Conservation (phyloP, 1,140 invertebrate genomes). For the Meloidogyne hapla region DNA sequence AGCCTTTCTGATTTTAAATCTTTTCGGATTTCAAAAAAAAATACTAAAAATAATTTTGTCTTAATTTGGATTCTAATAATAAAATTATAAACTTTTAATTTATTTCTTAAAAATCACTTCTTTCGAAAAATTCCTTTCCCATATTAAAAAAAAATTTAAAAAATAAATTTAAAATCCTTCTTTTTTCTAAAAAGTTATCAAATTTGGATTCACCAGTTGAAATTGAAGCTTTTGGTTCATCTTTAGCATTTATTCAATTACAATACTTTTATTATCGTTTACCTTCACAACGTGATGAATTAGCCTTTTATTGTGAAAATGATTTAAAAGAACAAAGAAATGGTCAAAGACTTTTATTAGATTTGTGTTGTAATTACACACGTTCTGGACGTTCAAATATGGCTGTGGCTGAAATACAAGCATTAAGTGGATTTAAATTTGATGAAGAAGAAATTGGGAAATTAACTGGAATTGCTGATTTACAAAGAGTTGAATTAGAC, state of each 20-base stretch:
- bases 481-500: slow-evolving; percentile 61
- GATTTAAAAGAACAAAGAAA: slow-evolving; percentile 55
- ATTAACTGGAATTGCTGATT: slow-evolving; percentile 56
- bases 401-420: slow-evolving; percentile 58
- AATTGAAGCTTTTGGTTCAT: slow-evolving; percentile 51
- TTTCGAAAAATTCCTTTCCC: too few species aligned
- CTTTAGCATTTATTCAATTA: slow-evolving; percentile 60
- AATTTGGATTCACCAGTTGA: slow-evolving; percentile 53
- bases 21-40: too few species aligned
- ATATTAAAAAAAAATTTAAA: too few species aligned
- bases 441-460: slow-evolving; percentile 49
- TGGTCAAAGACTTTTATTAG: slow-evolving; percentile 58
- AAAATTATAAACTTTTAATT: too few species aligned
- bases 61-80: too few species aligned
- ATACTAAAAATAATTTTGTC: too few species aligned
- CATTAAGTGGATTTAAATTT: slow-evolving; percentile 55
- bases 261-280: slow-evolving; percentile 58
- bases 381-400: slow-evolving; percentile 59
- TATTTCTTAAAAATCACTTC: too few species aligned
- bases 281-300: slow-evolving; percentile 53
- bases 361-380: slow-evolving; percentile 64
- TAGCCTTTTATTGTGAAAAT: slow-evolving; percentile 58
- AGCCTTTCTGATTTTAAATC: too few species aligned
- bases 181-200: slow-evolving; percentile 38
- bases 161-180: too few species aligned